Evolutionary conservation across 2,113 vertebrate genomes (phyloP).

Genomic region (cat (Felis catus)): DNA sequence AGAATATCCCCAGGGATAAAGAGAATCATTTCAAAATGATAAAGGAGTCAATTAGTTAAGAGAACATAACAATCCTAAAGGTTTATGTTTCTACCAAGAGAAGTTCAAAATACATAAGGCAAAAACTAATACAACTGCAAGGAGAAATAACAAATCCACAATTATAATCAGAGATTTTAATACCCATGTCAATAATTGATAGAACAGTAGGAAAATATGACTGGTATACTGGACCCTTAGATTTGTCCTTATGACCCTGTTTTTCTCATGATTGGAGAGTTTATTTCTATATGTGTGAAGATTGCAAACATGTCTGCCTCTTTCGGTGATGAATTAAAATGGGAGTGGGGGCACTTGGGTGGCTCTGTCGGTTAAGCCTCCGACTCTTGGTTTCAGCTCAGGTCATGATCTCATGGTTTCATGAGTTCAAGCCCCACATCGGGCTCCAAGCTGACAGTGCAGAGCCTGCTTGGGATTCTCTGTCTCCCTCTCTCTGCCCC

Average conservation of each 20-base stretch:
- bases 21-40: neutral
- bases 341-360: neutral
- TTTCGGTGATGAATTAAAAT: neutral
- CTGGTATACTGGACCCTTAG: neutral
- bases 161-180: neutral
- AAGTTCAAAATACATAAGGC: neutral
- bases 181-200: neutral
- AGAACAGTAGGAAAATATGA: neutral
- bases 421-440: too few species aligned
- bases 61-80: neutral
- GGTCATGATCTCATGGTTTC: too few species aligned
- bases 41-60: neutral
- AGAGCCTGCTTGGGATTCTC: too few species aligned
- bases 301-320: neutral
- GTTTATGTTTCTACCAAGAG: neutral
- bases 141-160: neutral
- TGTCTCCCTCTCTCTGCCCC: too few species aligned
- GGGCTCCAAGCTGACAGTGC: too few species aligned
- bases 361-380: too few species aligned
- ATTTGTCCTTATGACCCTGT: neutral
- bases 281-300: constrained; percentile 10
- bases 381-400: too few species aligned
- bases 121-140: neutral
- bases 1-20: neutral
- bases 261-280: neutral